Conservation (phyloP, 64 coral and sea anemone genomes). For the Actinia tenebrosa region DNA sequence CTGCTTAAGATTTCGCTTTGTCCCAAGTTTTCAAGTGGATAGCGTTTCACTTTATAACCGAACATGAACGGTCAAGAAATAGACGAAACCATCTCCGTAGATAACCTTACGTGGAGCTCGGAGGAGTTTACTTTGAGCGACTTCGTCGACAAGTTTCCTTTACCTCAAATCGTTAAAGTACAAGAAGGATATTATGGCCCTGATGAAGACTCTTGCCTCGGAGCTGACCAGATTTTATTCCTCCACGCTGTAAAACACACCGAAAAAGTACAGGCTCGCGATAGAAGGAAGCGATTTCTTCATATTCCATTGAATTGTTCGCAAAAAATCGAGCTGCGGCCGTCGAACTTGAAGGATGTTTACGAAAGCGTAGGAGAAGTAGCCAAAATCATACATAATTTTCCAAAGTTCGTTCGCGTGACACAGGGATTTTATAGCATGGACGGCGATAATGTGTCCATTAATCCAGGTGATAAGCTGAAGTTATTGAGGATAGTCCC, state of each 20-base stretch:
- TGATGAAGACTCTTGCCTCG: slow-evolving; percentile 85
- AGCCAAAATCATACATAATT: slow-evolving; percentile 15
- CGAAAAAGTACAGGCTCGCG: slow-evolving; percentile 76
- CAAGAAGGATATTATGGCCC: slow-evolving; percentile 92
- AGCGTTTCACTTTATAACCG: neutral
- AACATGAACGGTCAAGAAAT: neutral
- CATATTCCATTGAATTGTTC: slow-evolving; percentile 94
- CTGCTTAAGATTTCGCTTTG: neutral
- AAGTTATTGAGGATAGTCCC: slow-evolving; percentile 49
- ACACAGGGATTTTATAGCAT: slow-evolving; percentile 75
- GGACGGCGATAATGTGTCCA: slow-evolving; percentile 60
- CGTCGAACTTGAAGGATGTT: slow-evolving; percentile 58
- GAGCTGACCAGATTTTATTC: slow-evolving; percentile 70
- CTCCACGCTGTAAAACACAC: slow-evolving; percentile 70
- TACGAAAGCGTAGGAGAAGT: slow-evolving; percentile 70
- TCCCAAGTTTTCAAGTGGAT: neutral
- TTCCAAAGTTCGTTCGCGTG: slow-evolving; percentile 76
- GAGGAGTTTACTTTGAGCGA: slow-evolving; percentile 75
- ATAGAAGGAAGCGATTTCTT: slow-evolving; percentile 57
- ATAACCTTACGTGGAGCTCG: slow-evolving; percentile 73
- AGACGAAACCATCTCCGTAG: neutral
- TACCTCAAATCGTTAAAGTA: slow-evolving; percentile 87
- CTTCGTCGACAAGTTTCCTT: slow-evolving; percentile 81
- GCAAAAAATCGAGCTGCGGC: slow-evolving; percentile 73
- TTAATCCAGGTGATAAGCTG: slow-evolving; percentile 92